Evolutionary conservation across 1,140 invertebrate genomes (phyloP).

Genomic region (Drosophila repleta): DNA sequence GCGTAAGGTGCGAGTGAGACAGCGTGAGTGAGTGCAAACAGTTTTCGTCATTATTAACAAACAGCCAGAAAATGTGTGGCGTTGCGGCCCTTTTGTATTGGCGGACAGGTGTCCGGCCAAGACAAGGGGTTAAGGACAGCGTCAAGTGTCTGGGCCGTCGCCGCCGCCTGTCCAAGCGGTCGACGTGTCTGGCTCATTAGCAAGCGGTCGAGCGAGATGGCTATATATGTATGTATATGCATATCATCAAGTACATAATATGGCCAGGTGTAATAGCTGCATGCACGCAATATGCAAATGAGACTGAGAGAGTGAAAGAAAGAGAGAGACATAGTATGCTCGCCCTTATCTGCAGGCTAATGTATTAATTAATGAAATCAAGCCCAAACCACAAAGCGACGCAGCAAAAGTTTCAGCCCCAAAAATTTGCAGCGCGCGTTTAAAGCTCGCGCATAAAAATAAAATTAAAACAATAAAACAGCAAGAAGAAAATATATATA

Average conservation of each 20-base stretch:
- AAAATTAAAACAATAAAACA: constrained; percentile 24
- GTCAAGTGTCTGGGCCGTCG: constrained; percentile 22
- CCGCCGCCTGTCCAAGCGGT: constrained; percentile 5
- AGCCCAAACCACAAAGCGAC: constrained; percentile 30
- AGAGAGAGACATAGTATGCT: constrained; percentile 5
- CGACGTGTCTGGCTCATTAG: constrained; percentile 48
- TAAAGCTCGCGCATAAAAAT: constrained; percentile 53
- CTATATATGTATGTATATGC: constrained; percentile 21
- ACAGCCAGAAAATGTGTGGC: constrained; percentile 46
- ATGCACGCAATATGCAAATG: constrained; percentile 52
- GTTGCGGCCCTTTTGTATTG: constrained; percentile 47
- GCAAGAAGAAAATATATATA: constrained; percentile 25
- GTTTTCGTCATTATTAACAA: constrained; percentile 73
- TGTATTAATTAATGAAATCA: constrained; percentile 71
- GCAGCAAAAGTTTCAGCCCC: constrained; percentile 40
- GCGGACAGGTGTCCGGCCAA: constrained; percentile 52
- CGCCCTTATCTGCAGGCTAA: constrained; percentile 51
- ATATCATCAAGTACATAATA: constrained; percentile 14
- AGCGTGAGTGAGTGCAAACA: constrained; percentile 43
- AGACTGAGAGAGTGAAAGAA: neutral
- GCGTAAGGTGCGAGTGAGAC: constrained; percentile 25
- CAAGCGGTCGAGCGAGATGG: constrained; percentile 35
- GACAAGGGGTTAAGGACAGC: constrained; percentile 27
- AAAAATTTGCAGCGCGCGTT: constrained; percentile 48
- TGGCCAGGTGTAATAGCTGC: constrained; percentile 50